phyloP scores from a whole-genome alignment of 1,140 invertebrate genomes.

The Octopus sinensis region DNA sequence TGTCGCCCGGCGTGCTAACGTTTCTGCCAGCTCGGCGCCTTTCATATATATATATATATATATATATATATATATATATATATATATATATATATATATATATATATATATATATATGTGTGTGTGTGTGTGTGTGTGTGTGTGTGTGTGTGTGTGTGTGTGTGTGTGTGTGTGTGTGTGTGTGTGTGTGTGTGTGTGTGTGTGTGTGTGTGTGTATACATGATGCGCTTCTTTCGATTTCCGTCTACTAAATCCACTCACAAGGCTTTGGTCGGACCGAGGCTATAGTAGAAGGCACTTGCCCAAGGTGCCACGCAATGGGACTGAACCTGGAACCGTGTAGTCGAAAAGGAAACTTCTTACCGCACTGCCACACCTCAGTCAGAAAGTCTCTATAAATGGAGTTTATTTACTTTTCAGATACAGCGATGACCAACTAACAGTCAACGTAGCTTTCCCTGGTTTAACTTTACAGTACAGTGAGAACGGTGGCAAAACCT shows the following conservation, averaged over 20 bases:
- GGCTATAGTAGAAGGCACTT: background rate
- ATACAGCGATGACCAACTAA: constrained; percentile 24
- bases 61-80: background rate
- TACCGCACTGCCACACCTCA: background rate
- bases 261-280: too few species aligned
- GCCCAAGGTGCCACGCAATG: too few species aligned
- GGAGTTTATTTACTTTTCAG: constrained; percentile 19
- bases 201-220: background rate
- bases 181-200: background rate
- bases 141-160: background rate
- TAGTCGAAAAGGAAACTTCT: background rate
- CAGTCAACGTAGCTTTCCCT: constrained; percentile 31
- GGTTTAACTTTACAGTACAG: constrained; percentile 36
- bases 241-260: too few species aligned
- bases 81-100: background rate
- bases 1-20: too few species aligned
- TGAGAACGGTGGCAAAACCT: constrained; percentile 26
- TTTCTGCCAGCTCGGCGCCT: background rate
- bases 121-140: too few species aligned
- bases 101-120: too few species aligned
- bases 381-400: background rate
- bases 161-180: background rate
- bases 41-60: background rate
- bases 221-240: background rate
- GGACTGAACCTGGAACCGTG: background rate